Percentiles rank a stretch among this genome's conserved stretches.
phyloP scores from a whole-genome alignment of 2,797 vertebrate species.

The Anabacerthia variegaticeps region DNA sequence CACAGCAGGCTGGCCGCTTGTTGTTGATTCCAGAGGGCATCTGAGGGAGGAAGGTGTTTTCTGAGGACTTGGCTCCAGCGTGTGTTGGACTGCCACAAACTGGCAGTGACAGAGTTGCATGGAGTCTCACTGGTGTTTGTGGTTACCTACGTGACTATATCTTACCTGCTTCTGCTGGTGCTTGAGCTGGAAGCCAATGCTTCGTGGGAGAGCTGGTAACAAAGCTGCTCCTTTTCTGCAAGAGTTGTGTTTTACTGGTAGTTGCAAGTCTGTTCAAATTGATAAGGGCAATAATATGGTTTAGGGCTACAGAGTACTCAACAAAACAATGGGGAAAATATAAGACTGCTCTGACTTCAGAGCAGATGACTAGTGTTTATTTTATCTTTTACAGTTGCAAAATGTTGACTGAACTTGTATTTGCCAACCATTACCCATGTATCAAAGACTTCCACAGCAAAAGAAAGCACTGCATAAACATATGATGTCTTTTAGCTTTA shows the following conservation, averaged over 20 bases:
- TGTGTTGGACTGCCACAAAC: background rate
- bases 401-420: background rate
- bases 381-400: background rate
- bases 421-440: background rate
- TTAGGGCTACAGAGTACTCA: background rate
- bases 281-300: background rate
- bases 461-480: background rate
- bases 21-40: background rate
- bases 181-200: background rate
- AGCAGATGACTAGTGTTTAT: background rate
- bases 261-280: background rate
- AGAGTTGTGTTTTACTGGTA: background rate
- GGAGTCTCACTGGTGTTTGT: accelerated
- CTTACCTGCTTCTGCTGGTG: accelerated
- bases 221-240: background rate
- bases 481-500: conserved; percentile 31
- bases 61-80: background rate
- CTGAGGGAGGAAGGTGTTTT: background rate
- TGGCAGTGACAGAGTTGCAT: accelerated
- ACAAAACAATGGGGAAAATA: background rate
- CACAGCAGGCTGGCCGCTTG: background rate
- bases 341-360: background rate
- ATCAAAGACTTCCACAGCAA: background rate
- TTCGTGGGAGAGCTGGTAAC: background rate
- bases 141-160: background rate